Conservation (phyloP, 2,888 invertebrate genomes). For the Alitta virens region DNA sequence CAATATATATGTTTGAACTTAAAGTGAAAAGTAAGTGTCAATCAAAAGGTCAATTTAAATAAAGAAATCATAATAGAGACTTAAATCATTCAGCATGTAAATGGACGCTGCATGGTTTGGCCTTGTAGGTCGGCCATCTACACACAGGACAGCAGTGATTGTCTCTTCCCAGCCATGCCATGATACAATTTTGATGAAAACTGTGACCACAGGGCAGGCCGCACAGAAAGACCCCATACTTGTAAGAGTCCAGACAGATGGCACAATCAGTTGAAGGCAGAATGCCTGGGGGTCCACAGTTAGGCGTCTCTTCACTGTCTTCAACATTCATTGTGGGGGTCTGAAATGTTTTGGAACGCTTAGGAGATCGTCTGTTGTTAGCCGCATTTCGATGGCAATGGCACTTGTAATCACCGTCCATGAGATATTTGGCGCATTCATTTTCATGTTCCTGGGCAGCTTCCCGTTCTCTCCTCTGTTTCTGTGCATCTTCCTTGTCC, state of each 20-base stretch:
- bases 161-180: slow-evolving; percentile 60
- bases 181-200: slow-evolving; percentile 61
- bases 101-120: slow-evolving; percentile 35
- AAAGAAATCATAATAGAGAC: no score
- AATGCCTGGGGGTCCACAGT: slow-evolving; percentile 46
- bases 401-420: slow-evolving; percentile 40
- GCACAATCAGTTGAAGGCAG: slow-evolving; percentile 58
- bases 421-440: slow-evolving; percentile 34
- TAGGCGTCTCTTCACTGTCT: background rate
- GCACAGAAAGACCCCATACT: slow-evolving; percentile 53
- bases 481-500: slow-evolving; percentile 1
- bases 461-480: slow-evolving; percentile 18
- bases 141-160: slow-evolving; percentile 63
- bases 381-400: slow-evolving; percentile 19
- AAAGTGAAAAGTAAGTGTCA: no score
- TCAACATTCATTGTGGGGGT: background rate
- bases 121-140: slow-evolving; percentile 61
- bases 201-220: slow-evolving; percentile 62
- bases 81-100: slow-evolving; percentile 24
- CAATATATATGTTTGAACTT: no score
- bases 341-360: background rate
- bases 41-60: no score
- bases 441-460: slow-evolving; percentile 26
- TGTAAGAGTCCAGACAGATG: slow-evolving; percentile 60
- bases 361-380: background rate